These are phyloP conservation scores for Telmatherina bonti DNA, from an alignment of 2,797 vertebrate species.

Conservation along the genomic window DNA sequence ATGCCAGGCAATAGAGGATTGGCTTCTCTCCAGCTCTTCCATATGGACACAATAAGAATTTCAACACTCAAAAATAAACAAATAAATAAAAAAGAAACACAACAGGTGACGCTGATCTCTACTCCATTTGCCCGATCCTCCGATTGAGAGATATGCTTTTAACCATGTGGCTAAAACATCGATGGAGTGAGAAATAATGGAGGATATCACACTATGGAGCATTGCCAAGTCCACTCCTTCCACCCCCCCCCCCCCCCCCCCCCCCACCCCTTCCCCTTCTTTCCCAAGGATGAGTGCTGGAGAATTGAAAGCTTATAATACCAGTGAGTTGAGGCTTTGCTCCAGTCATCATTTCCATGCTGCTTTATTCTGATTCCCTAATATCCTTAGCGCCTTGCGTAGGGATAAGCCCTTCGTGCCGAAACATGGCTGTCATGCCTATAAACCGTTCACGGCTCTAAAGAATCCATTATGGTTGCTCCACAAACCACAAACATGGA, in stretches of 20 bases:
- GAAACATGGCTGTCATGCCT: conserved; percentile 83
- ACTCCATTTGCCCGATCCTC: conserved; percentile 44
- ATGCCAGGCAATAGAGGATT: conserved; percentile 28
- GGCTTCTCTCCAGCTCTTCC: conserved; percentile 56
- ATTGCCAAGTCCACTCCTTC: conserved; percentile 62
- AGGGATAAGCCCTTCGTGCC: conserved; percentile 84
- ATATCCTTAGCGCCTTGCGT: conserved; percentile 85
- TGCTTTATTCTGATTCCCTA: conserved; percentile 85
- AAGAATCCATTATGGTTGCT: conserved; percentile 83
- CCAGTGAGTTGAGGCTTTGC: conserved; percentile 80
- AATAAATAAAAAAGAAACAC: conserved; percentile 25
- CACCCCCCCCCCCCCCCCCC: conserved; percentile 15
- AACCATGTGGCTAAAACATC: conserved; percentile 64
- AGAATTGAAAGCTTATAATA: conserved; percentile 78
- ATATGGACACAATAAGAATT: conserved; percentile 51
- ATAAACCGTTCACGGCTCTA: conserved; percentile 83
- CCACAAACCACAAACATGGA: conserved; percentile 78
- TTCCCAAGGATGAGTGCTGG: conserved; percentile 62
- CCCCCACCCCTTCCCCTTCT: conserved; percentile 19
- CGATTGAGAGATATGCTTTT: conserved; percentile 67
- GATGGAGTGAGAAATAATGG: conserved; percentile 69
- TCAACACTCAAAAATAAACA: conserved; percentile 25
- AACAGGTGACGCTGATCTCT: conserved; percentile 60
- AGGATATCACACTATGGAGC: conserved; percentile 66
- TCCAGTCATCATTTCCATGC: conserved; percentile 85